phyloP scores from a whole-genome alignment of 2,888 invertebrate species.

The Fissipunctia ypsillon region DNA sequence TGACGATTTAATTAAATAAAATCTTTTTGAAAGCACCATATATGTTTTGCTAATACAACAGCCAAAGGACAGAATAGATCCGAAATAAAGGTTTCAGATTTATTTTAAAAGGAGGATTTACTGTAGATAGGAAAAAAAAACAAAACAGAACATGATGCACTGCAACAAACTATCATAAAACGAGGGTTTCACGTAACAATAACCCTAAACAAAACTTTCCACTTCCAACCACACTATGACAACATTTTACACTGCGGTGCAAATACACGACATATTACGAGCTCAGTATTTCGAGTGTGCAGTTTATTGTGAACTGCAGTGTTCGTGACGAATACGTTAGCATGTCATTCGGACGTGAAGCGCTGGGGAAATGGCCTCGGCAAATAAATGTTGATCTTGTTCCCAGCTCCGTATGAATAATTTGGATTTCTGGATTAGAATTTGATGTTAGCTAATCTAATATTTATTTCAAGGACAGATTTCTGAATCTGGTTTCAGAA shows the following conservation, averaged over 20 bases:
- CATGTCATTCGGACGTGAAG: slow-evolving; percentile 59
- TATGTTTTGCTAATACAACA: slow-evolving; percentile 2
- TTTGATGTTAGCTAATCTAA: slow-evolving; percentile 14
- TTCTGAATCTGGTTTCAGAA: no score
- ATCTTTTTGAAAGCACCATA: not conserved
- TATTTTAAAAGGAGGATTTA: not conserved
- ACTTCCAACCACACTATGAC: slow-evolving; percentile 30
- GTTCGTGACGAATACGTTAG: slow-evolving; percentile 65
- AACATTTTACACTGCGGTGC: slow-evolving; percentile 56
- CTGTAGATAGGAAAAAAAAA: not conserved
- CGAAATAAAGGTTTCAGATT: not conserved
- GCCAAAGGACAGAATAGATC: not conserved
- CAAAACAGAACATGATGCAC: slow-evolving; percentile 7
- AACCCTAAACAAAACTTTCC: slow-evolving; percentile 51
- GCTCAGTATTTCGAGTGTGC: slow-evolving; percentile 55
- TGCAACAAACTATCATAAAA: slow-evolving; percentile 36
- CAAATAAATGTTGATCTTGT: slow-evolving; percentile 46
- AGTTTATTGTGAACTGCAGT: slow-evolving; percentile 65
- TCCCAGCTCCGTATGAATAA: slow-evolving; percentile 21
- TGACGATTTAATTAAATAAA: no score
- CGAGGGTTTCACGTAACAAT: slow-evolving; percentile 23
- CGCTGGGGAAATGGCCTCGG: slow-evolving; percentile 35
- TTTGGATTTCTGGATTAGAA: slow-evolving; percentile 22
- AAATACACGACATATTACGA: slow-evolving; percentile 52
- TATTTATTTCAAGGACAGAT: not conserved